Evolutionary conservation across 2,888 invertebrate species (phyloP).

Genomic region (Epinotia nisella): DNA sequence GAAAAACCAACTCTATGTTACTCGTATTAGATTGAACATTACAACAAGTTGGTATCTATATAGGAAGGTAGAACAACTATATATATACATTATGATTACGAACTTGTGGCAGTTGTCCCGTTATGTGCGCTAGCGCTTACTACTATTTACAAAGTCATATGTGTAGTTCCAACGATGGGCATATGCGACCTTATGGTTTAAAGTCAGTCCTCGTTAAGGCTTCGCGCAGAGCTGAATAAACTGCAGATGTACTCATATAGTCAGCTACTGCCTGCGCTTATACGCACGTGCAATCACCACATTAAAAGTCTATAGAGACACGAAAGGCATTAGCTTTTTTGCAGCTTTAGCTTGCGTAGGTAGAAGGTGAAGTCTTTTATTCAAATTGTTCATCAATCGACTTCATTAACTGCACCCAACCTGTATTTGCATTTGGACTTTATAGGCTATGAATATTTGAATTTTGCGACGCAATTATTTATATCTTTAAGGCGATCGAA

Average conservation of each 20-base stretch:
- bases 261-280: conserved; percentile 16
- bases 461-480: conserved; percentile 9
- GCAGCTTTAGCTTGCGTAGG: background rate
- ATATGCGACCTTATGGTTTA: background rate
- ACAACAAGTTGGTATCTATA: background rate
- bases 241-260: conserved; percentile 36
- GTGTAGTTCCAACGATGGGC: no score
- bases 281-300: conserved; percentile 5
- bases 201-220: conserved; percentile 50
- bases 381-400: background rate
- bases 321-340: background rate
- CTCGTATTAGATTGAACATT: background rate
- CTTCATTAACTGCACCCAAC: background rate
- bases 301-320: conserved; percentile 4
- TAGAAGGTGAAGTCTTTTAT: background rate
- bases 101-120: conserved; percentile 54
- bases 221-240: conserved; percentile 47
- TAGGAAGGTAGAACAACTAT: conserved; percentile 43
- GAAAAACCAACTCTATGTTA: conserved; percentile 1
- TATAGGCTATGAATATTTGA: conserved; percentile 20
- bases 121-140: conserved; percentile 57
- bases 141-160: background rate
- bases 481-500: conserved; percentile 20
- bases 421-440: conserved; percentile 11
- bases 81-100: conserved; percentile 47